These are phyloP conservation scores for Pristis pectinata DNA, from an alignment of 2,797 vertebrate species.

Conservation along the genomic window DNA sequence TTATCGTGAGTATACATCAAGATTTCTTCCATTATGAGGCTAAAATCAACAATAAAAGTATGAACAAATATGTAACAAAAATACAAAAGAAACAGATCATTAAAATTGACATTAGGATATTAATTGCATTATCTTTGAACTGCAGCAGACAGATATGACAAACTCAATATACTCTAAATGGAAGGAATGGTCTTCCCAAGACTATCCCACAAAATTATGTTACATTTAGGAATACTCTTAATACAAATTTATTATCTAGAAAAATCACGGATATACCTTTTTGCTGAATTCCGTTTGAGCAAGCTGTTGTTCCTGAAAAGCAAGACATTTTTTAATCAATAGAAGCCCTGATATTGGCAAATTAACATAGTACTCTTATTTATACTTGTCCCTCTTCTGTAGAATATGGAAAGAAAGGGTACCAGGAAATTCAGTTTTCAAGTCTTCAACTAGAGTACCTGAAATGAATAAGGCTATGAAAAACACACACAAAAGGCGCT, in stretches of 20 bases:
- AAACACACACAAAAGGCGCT: background rate
- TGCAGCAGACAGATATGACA: background rate
- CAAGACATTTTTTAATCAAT: background rate
- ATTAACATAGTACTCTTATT: background rate
- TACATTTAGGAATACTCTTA: background rate
- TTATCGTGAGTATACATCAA: conserved; percentile 44
- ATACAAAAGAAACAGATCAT: background rate
- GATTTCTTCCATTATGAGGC: conserved; percentile 65
- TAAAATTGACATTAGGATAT: background rate
- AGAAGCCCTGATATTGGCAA: background rate
- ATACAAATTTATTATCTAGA: background rate
- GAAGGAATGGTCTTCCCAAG: conserved; percentile 57
- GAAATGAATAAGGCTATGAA: background rate
- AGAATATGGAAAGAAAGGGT: background rate
- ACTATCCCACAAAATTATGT: conserved; percentile 53
- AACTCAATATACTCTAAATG: conserved; percentile 57
- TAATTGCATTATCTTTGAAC: background rate
- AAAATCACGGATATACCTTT: background rate
- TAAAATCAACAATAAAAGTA: conserved; percentile 46
- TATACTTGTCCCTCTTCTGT: background rate
- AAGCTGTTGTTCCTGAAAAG: background rate
- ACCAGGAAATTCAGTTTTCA: background rate
- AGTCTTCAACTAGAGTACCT: background rate
- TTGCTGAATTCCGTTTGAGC: background rate
- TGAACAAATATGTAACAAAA: background rate